Base-by-base conservation (phyloP, 2,797 vertebrate species). In the Eulemur mongoz region DNA sequence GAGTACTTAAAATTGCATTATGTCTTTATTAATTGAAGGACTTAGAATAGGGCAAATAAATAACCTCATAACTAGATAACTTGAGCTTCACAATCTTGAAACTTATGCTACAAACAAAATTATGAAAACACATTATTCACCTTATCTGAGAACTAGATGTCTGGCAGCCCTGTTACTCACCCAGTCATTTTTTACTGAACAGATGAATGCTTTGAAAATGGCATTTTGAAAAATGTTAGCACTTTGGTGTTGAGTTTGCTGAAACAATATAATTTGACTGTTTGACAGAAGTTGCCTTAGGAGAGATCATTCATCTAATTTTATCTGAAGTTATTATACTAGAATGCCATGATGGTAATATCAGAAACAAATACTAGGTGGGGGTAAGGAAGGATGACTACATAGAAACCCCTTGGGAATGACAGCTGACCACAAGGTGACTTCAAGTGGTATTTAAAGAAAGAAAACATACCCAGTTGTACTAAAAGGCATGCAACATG, bases 151-250 rank as follows among this genome's bases (percentile, higher is more conserved):
- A 96, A 91, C 65, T 92, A 95, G 89, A 75, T 57, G 72, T 87
- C 67, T 79, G 89, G 75, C 59, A 93, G 75, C 48, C 93, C 48
- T 54, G 50, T 89, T 95, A 81, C 67, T 70, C 79, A 89, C 35
- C n/a, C 35, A 63, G 65, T 89, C 91, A 92, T 98, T 97, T 97
- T 96, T 96, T 87, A 95, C 83, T 32, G 45, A 95, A 85, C 67
- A 95, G 93, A 87, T 97, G 86, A 96, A 89, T 63, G 61, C 82
- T 93, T 94, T 57, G 83, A 96, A 96, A 97, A 95, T 94, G 91
- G n/a, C 96, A 95, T 95, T 98, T 97, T 97, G 91, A 97, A 96
- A 96, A 98, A 92, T 96, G 93, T 91, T 95, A 85, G 76, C 83
- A 87, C 93, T 97, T 97, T 94, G 59, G 23, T 67, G 83, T 95